Evolutionary conservation across 2,113 vertebrate species (phyloP), one percentile per base, ranked within the genome.

Genomic region (Microcebus ravelobensis): DNA sequence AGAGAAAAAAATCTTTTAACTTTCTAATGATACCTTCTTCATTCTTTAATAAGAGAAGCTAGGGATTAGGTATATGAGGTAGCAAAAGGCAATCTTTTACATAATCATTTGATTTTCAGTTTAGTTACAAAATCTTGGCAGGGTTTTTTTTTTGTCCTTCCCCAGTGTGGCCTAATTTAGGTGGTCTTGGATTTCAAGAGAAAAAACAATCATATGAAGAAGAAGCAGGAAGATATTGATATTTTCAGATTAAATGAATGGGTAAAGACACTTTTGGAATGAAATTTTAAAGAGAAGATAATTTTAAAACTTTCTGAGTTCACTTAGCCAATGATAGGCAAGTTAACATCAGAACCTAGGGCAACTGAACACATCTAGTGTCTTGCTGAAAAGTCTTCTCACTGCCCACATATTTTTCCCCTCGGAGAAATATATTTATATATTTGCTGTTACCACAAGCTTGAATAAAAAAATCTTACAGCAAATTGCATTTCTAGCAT

Each of bases 401-500:
- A 61, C 7, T 73, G 25, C 5, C 17, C 70, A 68, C 5, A 11
- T 31, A 52, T 77, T 4, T 52, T 88, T 48, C 20, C 12, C 25
- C n/a, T 70, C 13, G 13, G 8, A 91, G 36, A 84, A 95, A 86
- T 55, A 61, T 93, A 91, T 91, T 92, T 96, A 87, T 83, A 59
- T 83, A 39, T 42, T 6, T 73, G 20, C 14, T 12, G 6, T 90
- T 82, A 82, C 61, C 65, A 83, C 29, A 94, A 17, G 18, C 42
- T 71, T 91, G 55, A 80, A 93, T 83, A 91, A 95, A 97, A 89
- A 70, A 80, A 93, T 89, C 79, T 89, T 89, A 57, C 21, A 87
- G 90, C 57, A 95, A 86, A 93, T 97, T 95, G 79, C n/a, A 92
- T 91, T 92, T 95, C 55, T 93, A 96, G 13, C 31, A 94, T 97